A percentile compares a stretch with the other conserved stretches of the same genome.
Conservation (phyloP, 2,888 invertebrate species). For the Tiliacea citrago region DNA sequence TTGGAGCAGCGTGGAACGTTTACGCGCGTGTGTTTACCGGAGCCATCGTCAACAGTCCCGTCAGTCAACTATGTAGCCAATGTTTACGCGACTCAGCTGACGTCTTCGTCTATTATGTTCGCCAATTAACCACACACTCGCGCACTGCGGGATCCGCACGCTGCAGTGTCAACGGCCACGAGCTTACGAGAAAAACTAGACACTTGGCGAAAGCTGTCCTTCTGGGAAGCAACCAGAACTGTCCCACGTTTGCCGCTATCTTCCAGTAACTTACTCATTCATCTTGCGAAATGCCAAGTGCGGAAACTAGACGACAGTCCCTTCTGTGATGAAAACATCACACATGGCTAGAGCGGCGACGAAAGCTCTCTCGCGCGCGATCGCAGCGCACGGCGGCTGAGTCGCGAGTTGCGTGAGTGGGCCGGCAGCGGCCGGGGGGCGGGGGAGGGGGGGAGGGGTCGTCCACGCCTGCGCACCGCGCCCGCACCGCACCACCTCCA, state of each 20-base stretch:
- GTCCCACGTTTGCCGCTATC: conserved; percentile 66
- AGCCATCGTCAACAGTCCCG: conserved; percentile 81
- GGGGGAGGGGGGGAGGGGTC: conserved; percentile 69
- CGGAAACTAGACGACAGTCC: conserved; percentile 79
- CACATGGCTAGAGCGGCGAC: conserved; percentile 85
- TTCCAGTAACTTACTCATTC: conserved; percentile 78
- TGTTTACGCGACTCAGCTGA: conserved; percentile 90
- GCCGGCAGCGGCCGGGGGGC: conserved; percentile 76
- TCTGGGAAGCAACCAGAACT: conserved; percentile 67
- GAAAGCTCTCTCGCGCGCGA: conserved; percentile 84
- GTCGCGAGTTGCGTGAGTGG: conserved; percentile 89
- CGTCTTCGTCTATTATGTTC: conserved; percentile 80
- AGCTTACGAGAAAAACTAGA: conserved; percentile 87
- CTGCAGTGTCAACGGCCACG: conserved; percentile 90
- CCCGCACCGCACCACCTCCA: conserved; percentile 88
- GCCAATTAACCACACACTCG: conserved; percentile 90
- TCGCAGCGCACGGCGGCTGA: conserved; percentile 88
- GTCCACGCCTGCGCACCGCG: conserved; percentile 86
- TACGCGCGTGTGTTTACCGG: conserved; percentile 76
- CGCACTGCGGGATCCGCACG: conserved; percentile 90
- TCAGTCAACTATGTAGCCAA: conserved; percentile 76
- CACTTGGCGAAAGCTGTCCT: conserved; percentile 85
- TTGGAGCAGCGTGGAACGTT: conserved; percentile 70
- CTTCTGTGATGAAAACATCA: conserved; percentile 88
- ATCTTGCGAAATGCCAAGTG: conserved; percentile 73